phyloP scores from a whole-genome alignment of 2,797 vertebrate species.

The Loris lydekkerianus region DNA sequence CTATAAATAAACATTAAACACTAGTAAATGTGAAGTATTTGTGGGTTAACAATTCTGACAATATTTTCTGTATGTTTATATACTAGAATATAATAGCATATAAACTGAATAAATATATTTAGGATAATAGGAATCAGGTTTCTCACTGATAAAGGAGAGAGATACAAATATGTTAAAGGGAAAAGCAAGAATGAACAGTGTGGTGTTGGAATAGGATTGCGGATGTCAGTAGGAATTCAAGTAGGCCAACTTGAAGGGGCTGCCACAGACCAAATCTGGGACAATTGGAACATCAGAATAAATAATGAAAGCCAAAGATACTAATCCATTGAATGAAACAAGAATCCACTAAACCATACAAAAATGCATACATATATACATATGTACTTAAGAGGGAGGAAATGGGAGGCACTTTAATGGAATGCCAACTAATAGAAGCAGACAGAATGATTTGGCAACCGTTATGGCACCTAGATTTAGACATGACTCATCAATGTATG shows the following conservation, averaged over 20 bases:
- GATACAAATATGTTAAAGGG: neutral
- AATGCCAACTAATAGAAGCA: conserved; percentile 41
- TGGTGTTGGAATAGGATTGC: neutral
- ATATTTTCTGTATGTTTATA: neutral
- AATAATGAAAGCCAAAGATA: conserved; percentile 7
- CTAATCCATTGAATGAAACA: conserved; percentile 8
- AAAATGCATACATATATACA: neutral
- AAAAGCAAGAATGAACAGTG: neutral
- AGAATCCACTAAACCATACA: neutral
- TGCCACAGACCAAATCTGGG: neutral
- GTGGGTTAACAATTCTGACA: conserved; percentile 6
- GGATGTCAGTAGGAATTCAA: neutral
- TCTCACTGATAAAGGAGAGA: neutral
- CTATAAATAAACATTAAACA: neutral
- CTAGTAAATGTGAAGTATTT: neutral
- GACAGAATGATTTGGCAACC: neutral
- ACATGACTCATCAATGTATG: neutral
- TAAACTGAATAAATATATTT: neutral
- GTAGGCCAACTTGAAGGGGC: neutral
- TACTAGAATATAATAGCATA: neutral
- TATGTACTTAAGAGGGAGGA: neutral
- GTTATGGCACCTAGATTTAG: neutral
- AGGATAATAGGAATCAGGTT: neutral
- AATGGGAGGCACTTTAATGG: neutral
- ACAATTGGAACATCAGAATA: conserved; percentile 3